A percentile compares a stretch with the other conserved stretches of the same genome.
These are phyloP conservation scores for Galaxea fascicularis DNA, from an alignment of 92 coral and sea anemone genomes.

Conservation along the genomic window DNA sequence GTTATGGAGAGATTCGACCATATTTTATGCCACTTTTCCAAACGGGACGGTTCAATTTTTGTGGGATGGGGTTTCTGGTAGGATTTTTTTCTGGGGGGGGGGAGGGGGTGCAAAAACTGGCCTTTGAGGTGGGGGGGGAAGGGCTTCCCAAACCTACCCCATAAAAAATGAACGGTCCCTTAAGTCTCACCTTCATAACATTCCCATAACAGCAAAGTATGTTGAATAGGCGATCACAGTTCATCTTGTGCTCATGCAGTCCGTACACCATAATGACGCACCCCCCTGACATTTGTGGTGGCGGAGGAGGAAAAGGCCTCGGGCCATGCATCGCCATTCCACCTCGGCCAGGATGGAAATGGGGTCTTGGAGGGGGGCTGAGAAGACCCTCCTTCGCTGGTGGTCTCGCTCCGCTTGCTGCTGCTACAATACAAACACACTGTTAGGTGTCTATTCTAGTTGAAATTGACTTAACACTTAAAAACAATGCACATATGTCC, in stretches of 20 bases:
- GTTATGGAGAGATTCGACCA: too few species aligned
- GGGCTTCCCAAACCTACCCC: too few species aligned
- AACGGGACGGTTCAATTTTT: too few species aligned
- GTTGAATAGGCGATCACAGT: slow-evolving; percentile 92
- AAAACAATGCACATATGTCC: too few species aligned
- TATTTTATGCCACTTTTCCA: too few species aligned
- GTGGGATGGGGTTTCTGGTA: too few species aligned
- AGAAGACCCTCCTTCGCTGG: slow-evolving; percentile 87
- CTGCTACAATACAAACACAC: neutral
- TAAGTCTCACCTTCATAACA: slow-evolving; percentile 79
- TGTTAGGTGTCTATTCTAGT: neutral
- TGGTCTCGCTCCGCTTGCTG: slow-evolving; percentile 7
- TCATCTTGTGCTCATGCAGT: slow-evolving; percentile 85
- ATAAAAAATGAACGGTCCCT: too few species aligned
- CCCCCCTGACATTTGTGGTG: slow-evolving; percentile 80
- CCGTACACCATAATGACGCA: slow-evolving; percentile 96
- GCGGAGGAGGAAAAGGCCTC: slow-evolving; percentile 35
- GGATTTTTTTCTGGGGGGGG: too few species aligned
- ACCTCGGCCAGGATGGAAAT: slow-evolving; percentile 58
- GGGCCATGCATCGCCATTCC: slow-evolving; percentile 51
- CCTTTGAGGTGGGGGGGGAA: neutral
- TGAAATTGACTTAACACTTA: too few species aligned
- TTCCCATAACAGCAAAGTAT: slow-evolving; percentile 98
- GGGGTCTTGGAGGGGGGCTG: slow-evolving; percentile 81
- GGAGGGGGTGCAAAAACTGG: too few species aligned